phyloP scores from a whole-genome alignment of 2,113 vertebrate genomes.

The Channa argus region DNA sequence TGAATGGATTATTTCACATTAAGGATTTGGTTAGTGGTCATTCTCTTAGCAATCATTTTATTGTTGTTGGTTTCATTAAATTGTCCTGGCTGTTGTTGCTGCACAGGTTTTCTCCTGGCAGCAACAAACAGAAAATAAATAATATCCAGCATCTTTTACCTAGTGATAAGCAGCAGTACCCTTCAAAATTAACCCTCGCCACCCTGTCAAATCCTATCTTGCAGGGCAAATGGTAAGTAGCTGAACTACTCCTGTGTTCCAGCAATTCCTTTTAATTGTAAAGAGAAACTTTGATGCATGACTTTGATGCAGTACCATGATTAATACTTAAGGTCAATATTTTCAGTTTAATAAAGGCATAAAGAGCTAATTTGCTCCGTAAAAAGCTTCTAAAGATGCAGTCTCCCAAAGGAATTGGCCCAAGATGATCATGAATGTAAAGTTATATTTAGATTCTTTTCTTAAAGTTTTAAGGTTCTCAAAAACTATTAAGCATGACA shows the following conservation, averaged over 20 bases:
- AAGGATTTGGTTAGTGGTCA: constrained; percentile 9
- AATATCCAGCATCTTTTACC: constrained; percentile 68
- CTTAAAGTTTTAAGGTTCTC: too few species aligned
- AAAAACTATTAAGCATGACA: background rate
- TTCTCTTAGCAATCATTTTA: constrained; percentile 11
- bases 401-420: constrained; percentile 56
- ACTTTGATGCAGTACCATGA: constrained; percentile 41
- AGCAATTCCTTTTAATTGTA: constrained; percentile 29
- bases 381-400: constrained; percentile 70
- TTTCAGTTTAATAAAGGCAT: constrained; percentile 46
- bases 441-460: too few species aligned
- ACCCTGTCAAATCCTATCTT: constrained; percentile 59
- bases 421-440: background rate
- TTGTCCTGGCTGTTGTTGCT: constrained; percentile 41
- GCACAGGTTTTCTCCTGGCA: constrained; percentile 16
- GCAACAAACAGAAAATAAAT: constrained; percentile 40
- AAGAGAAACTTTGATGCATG: constrained; percentile 58
- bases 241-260: constrained; percentile 57
- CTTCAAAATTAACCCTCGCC: constrained; percentile 60
- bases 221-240: constrained; percentile 73
- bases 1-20: constrained; percentile 11
- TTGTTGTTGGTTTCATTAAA: constrained; percentile 19
- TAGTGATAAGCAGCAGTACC: constrained; percentile 63
- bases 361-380: constrained; percentile 44
- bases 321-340: constrained; percentile 25